Evolutionary conservation across 2,113 vertebrate genomes (phyloP).

Genomic region (Spheniscus mendiculus): DNA sequence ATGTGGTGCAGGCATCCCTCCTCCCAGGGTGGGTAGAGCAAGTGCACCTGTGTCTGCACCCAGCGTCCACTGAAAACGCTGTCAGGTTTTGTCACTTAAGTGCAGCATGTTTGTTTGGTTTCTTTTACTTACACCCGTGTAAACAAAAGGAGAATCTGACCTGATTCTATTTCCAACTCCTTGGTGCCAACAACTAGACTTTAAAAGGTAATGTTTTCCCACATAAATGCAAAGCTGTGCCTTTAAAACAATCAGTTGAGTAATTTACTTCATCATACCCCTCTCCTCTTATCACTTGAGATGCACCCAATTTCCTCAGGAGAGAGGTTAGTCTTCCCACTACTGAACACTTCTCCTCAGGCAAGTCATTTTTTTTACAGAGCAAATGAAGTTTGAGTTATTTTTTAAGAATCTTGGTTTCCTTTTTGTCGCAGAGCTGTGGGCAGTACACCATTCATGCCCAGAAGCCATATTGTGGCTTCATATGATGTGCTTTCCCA

Average conservation of each 20-base stretch:
- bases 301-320: background rate
- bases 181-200: background rate
- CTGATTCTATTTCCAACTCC: background rate
- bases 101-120: background rate
- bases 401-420: background rate
- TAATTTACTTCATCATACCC: background rate
- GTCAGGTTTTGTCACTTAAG: background rate
- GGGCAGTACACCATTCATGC: background rate
- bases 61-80: background rate
- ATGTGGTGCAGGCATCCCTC: background rate
- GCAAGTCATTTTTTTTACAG: background rate
- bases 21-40: background rate
- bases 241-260: background rate
- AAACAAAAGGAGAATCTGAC: background rate
- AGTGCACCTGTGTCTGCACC: background rate
- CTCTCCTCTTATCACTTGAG: background rate
- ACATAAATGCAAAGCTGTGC: background rate
- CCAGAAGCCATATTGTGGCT: fast-evolving
- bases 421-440: background rate
- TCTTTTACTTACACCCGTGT: background rate
- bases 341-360: background rate
- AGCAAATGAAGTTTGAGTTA: background rate
- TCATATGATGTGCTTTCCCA: background rate
- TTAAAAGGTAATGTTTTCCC: background rate
- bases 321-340: background rate